A percentile compares a stretch with the other conserved stretches of the same genome.
phyloP scores from a whole-genome alignment of 2,797 vertebrate species.

The Acanthurus tractus region DNA sequence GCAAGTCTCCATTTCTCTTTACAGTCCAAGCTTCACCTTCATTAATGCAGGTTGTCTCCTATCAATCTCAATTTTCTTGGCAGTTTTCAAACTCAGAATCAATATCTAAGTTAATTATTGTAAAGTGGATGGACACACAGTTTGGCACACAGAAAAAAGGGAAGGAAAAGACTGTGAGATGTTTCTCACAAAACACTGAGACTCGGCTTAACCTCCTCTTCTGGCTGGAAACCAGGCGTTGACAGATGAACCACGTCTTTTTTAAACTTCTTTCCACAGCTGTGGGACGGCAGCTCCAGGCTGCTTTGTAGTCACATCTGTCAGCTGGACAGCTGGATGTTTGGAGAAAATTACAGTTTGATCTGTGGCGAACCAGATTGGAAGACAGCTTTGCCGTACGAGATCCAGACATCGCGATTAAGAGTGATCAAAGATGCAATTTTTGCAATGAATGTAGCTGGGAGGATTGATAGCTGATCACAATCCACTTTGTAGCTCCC shows the following conservation, averaged over 20 bases:
- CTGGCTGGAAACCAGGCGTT: conserved; percentile 69
- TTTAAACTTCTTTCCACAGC: conserved; percentile 77
- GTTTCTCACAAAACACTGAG: conserved; percentile 52
- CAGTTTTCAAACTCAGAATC: conserved; percentile 55
- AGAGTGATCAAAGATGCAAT: conserved; percentile 69
- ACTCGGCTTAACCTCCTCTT: conserved; percentile 47
- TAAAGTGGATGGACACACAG: conserved; percentile 34
- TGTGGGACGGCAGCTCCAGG: conserved; percentile 75
- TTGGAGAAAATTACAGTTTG: conserved; percentile 75
- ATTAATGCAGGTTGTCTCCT: conserved; percentile 44
- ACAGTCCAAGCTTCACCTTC: background rate
- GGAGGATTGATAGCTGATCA: conserved; percentile 59
- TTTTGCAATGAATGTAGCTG: conserved; percentile 45
- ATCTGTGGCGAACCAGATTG: conserved; percentile 67
- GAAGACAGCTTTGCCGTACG: conserved; percentile 59
- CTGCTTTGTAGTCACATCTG: conserved; percentile 83
- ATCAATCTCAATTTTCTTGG: conserved; percentile 50
- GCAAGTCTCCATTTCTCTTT: conserved; percentile 1
- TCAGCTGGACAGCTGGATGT: conserved; percentile 79
- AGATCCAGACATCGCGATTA: conserved; percentile 68
- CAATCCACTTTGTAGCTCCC: conserved; percentile 36
- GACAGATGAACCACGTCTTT: conserved; percentile 75
- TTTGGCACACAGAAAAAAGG: conserved; percentile 17
- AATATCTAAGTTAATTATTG: conserved; percentile 51
- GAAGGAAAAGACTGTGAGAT: conserved; percentile 24